Conservation (phyloP, 2,113 vertebrate genomes). For the Cnemophilus loriae region DNA sequence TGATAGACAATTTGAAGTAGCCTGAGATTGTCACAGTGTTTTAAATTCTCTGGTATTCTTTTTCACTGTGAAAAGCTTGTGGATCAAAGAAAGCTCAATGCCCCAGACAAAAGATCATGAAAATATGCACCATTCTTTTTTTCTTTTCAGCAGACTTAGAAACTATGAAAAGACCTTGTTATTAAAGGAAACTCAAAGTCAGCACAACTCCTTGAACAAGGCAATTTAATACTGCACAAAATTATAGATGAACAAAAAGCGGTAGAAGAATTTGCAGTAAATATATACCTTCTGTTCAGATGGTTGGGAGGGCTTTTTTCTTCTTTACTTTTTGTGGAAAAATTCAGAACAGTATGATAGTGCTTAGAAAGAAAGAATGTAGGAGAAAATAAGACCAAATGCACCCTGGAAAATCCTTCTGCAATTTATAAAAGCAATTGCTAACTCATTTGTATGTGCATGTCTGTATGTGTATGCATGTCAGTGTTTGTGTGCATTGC, state of each 20-base stretch:
- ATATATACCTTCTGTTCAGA: background rate
- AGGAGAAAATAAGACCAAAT: background rate
- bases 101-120: conserved; percentile 7
- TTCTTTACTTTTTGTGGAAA: background rate
- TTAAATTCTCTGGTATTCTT: background rate
- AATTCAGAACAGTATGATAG: background rate
- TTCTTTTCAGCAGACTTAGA: background rate
- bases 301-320: background rate
- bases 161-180: conserved; percentile 10
- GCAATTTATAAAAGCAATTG: background rate
- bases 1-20: background rate
- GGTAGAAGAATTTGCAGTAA: background rate
- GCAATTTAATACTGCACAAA: conserved; percentile 11
- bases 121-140: background rate
- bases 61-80: background rate
- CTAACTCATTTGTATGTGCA: background rate
- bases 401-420: background rate
- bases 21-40: background rate
- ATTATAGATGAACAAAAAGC: conserved; percentile 10
- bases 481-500: background rate
- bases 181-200: conserved; percentile 15
- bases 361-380: background rate
- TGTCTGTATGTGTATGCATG: background rate
- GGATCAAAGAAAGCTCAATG: conserved; percentile 10
- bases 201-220: background rate